Evolutionary conservation across 1,140 invertebrate species (phyloP), one percentile per base, ranked within the genome.

Genomic region (Camponotus floridanus): DNA sequence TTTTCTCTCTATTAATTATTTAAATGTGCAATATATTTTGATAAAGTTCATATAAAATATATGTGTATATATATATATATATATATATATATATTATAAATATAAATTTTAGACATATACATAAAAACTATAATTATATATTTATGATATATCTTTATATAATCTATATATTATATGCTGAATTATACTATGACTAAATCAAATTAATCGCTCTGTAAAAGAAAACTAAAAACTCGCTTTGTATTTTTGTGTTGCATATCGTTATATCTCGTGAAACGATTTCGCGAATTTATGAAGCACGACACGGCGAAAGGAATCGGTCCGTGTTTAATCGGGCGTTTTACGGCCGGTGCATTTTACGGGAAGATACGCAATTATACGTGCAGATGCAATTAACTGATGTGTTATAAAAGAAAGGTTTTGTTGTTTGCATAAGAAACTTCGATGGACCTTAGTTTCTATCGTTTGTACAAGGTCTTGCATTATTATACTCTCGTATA

Each of bases 221-320:
- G 7, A 33, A 13, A 2, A 15, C 45, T 15, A 45, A 68, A 68
- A 68, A 21, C 3, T 48, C 21, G 33, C 1, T 2, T 0, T 15
- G 6, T 5, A 2, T 68, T 21, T n/a, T 21, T 21, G 51, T 11
- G 13, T 67, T 79, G 48, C 45, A 70, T 33, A 42, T 13, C 13
- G 13, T 73, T 48, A 45, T 21, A 36, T 26, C 21, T 36, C 9
- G 31, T 5, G 18, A 8, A 42, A 57, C 48, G 36, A 59, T 80
- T 36, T 79, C 33, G 36, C 13, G 39, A 70, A 81, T 88, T 87
- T 87, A 81, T 51, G 76, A 88, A n/a, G 21, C 31, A 31, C 42
- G 36, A 74, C 33, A 31, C 33, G 13, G 5, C 31, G n/a, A 21
- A 65, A 65, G 3, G 48, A 84, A 84, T 76, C 67, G 51, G 11